Evolutionary conservation across 23 tunicate species (phyloP), one percentile per base, ranked within the genome.

Genomic region (Ascidia mentula): DNA sequence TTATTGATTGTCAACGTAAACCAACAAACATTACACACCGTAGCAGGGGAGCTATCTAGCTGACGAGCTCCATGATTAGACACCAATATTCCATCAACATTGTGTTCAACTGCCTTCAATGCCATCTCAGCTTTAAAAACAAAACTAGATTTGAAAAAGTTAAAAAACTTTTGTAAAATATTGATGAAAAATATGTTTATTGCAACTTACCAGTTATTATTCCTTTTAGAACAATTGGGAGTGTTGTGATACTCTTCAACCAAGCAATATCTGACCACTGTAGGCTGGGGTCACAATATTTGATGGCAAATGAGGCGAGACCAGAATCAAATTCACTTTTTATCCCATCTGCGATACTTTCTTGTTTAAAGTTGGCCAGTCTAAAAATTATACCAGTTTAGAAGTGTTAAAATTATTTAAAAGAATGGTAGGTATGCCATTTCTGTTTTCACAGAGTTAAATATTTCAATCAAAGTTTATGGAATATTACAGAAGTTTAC

Each of bases 11-110:
- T 30, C 13, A 17, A 65, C 31, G 7, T 17, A 9, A 70, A 32
- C 74, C 17, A 22, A 70, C 17, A 34, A 32, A 6, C 37, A 6
- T 34, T 33, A 81, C 53, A 60, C 40, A 87, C 92, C 30, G 95
- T 84, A 0, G 95, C 88, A 38, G 88, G 78, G 34, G 84, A 89
- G 22, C 95, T 85, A 65, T 89, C 95, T 37, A 89, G 72, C 72
- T 89, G 95, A 7, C 95, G 69, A 2, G 85, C 95, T 60, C 95
- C 95, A 40, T 89, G 95, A 72, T 89, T 89, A 36, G 95, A 89
- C 45, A 89, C 95, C 0, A 89, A 18, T 24, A 89, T 83, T 17
- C 94, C 94, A 72, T 80, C 84, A 1, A 79, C 88, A 8, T 40
- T 59, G 71, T 83, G 77, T 40, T 83, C 70, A 38, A 89, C 80